Percentiles rank a stretch among this genome's conserved stretches.
phyloP scores from a whole-genome alignment of 2,797 vertebrate species.

The Chiroxiphia lanceolata region DNA sequence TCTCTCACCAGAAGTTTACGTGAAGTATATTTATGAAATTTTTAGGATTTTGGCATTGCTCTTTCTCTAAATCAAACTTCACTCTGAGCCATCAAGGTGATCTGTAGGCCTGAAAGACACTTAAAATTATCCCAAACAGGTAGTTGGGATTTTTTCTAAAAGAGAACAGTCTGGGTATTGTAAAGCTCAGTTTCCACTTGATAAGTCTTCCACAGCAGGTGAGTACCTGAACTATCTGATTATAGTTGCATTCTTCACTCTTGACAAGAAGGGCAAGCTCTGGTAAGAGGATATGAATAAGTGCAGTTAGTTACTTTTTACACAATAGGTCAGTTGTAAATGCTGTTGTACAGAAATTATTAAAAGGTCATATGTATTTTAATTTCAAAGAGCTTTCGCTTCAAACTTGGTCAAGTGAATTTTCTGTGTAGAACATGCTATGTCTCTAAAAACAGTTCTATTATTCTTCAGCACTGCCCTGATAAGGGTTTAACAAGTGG shows the following conservation, averaged over 20 bases:
- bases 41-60: not conserved
- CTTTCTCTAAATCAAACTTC: not conserved
- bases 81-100: not conserved
- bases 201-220: not conserved
- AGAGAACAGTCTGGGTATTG: not conserved
- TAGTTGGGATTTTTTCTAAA: not conserved
- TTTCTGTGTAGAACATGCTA: not conserved
- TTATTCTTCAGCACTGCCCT: not conserved
- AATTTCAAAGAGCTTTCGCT: not conserved
- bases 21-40: not conserved
- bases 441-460: not conserved
- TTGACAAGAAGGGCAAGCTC: not conserved
- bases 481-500: not conserved
- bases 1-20: not conserved
- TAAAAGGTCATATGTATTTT: not conserved
- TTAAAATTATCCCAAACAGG: not conserved
- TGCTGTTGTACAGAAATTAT: not conserved
- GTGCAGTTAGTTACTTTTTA: not conserved
- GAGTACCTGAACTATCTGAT: not conserved
- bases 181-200: not conserved
- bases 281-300: not conserved
- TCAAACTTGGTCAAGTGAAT: not conserved
- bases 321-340: not conserved
- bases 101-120: not conserved
- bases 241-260: not conserved